These are phyloP conservation scores for Phaethornis superciliosus DNA, from an alignment of 2,113 vertebrate genomes.

Conservation along the genomic window DNA sequence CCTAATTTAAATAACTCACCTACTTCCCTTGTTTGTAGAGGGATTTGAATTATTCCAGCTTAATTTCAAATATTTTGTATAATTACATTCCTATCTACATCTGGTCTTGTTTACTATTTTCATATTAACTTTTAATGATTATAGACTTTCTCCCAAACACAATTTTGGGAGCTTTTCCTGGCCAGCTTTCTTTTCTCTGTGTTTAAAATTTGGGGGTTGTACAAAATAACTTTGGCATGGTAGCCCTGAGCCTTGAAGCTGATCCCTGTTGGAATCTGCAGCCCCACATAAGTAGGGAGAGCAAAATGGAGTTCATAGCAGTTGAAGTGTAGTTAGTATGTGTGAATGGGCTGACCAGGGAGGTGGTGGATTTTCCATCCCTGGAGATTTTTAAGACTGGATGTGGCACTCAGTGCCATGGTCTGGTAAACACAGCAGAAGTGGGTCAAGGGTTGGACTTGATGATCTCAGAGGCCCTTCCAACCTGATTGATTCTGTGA, in stretches of 20 bases:
- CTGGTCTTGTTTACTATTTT: neutral
- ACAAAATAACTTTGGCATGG: neutral
- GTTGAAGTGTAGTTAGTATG: neutral
- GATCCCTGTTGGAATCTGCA: neutral
- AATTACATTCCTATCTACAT: neutral
- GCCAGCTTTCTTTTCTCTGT: neutral
- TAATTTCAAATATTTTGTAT: neutral
- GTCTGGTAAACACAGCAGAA: no score
- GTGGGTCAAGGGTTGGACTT: no score
- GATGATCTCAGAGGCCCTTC: no score
- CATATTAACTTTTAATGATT: neutral
- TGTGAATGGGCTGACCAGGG: neutral
- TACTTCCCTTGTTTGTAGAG: neutral
- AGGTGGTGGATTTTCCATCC: no score
- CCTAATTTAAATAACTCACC: neutral
- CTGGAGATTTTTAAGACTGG: no score
- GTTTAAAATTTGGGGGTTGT: neutral
- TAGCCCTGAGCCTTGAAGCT: neutral
- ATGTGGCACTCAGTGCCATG: no score
- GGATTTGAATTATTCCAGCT: neutral
- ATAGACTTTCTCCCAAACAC: neutral
- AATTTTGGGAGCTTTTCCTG: neutral
- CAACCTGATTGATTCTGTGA: no score
- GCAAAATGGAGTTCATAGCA: neutral
- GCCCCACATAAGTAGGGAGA: accelerated